These are phyloP conservation scores for Zaprionus kolodkinae DNA, from an alignment of 1,140 invertebrate genomes.

Conservation along the genomic window DNA sequence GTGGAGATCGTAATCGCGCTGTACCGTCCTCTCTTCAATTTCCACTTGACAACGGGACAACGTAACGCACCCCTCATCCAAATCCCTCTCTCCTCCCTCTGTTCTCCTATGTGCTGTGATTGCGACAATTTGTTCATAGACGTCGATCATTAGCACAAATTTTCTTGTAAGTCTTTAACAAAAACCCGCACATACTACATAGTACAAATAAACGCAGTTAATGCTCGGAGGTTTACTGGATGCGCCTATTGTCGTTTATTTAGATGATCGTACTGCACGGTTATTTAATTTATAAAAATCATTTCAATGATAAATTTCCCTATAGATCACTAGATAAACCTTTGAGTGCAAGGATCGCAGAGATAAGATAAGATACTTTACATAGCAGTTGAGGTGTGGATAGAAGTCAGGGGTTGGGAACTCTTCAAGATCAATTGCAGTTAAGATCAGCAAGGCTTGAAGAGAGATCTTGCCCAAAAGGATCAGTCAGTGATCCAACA, in stretches of 20 bases:
- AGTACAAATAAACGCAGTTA: not conserved
- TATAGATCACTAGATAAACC: not conserved
- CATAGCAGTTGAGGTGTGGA: not conserved
- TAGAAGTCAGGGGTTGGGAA: not conserved
- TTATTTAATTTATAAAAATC: conserved; percentile 21
- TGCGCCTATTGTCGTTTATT: conserved; percentile 36
- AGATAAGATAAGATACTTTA: not conserved
- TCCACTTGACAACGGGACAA: conserved; percentile 21
- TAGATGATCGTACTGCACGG: conserved; percentile 29
- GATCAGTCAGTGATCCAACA: not conserved
- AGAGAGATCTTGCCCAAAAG: not conserved
- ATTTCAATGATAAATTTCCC: conserved; percentile 26
- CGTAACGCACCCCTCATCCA: not conserved
- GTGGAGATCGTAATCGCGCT: conserved; percentile 48
- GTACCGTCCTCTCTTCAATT: conserved; percentile 9
- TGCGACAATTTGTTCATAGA: conserved; percentile 76
- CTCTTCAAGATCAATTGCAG: too few species aligned
- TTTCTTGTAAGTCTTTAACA: conserved; percentile 65
- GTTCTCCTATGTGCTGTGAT: conserved; percentile 46
- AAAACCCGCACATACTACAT: conserved; percentile 5
- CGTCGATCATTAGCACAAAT: conserved; percentile 76
- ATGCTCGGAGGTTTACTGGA: conserved; percentile 27
- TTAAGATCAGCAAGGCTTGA: conserved; percentile 9
- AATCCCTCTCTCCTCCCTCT: not conserved
- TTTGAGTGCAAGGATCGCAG: not conserved